Conservation (phyloP, 2,113 vertebrate species). For the Sebastes fasciatus region DNA sequence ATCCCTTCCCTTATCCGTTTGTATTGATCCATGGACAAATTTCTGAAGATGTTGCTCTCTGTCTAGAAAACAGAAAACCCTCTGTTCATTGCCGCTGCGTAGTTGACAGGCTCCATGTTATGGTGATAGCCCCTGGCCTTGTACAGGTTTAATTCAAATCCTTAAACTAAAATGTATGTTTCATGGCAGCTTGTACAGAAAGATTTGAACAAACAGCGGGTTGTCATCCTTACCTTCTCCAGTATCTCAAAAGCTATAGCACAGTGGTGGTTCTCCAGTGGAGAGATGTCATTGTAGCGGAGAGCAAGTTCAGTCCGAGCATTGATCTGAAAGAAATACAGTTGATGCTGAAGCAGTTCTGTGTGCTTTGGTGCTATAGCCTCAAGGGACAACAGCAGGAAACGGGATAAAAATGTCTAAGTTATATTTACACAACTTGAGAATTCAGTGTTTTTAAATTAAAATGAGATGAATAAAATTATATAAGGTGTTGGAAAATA, state of each 20-base stretch:
- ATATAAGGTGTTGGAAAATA: background rate
- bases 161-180: background rate
- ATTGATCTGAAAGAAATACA: slow-evolving; percentile 80
- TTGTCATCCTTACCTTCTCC: slow-evolving; percentile 75
- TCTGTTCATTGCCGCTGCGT: background rate
- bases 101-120: background rate
- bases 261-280: slow-evolving; percentile 88
- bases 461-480: background rate
- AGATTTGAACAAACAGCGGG: background rate
- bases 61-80: slow-evolving; percentile 62
- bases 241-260: slow-evolving; percentile 86
- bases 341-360: background rate
- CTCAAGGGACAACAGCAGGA: background rate
- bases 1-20: slow-evolving; percentile 86
- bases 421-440: background rate
- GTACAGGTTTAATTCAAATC: background rate
- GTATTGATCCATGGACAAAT: slow-evolving; percentile 84
- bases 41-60: slow-evolving; percentile 87
- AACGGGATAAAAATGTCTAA: background rate
- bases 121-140: too few relatives aligned
- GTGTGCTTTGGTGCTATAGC: background rate
- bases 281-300: slow-evolving; percentile 88
- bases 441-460: background rate
- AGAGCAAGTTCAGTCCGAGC: slow-evolving; percentile 86
- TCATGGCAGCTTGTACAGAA: background rate